Conservation (phyloP, 2,797 vertebrate species). For the Pseudomugil tenellus region DNA sequence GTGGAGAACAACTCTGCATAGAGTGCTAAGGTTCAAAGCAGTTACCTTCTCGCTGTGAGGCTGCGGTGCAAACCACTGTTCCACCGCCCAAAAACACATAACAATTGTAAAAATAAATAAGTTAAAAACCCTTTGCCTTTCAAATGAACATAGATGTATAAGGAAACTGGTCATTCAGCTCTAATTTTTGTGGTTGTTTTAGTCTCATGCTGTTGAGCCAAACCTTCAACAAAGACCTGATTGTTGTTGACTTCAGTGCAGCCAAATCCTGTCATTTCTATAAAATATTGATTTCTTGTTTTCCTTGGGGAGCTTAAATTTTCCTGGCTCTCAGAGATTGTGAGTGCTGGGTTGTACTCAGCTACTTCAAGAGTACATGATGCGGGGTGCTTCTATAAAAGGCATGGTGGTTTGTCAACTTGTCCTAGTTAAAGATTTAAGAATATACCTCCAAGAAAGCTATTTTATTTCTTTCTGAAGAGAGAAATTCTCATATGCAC, state of each 20-base stretch:
- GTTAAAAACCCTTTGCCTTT: neutral
- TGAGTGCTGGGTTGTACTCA: neutral
- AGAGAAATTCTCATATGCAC: conserved; percentile 31
- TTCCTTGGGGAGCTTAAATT: conserved; percentile 18
- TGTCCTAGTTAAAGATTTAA: conserved; percentile 41
- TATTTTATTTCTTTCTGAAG: conserved; percentile 3
- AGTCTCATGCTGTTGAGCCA: conserved; percentile 8
- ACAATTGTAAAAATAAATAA: too few species aligned
- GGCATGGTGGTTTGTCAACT: conserved; percentile 47
- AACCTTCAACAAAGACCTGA: conserved; percentile 24
- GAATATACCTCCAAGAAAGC: conserved; percentile 35
- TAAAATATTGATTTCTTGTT: conserved; percentile 10
- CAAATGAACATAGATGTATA: neutral
- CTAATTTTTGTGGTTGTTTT: neutral
- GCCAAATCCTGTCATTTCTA: conserved; percentile 35
- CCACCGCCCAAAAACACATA: too few species aligned
- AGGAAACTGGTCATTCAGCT: neutral
- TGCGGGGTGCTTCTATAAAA: conserved; percentile 51
- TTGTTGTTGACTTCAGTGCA: conserved; percentile 21
- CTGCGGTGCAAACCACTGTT: too few species aligned
- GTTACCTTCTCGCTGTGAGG: too few species aligned
- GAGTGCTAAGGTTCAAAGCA: too few species aligned
- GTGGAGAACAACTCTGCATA: too few species aligned
- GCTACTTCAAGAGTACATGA: conserved; percentile 28
- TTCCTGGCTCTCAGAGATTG: conserved; percentile 4